Evolutionary conservation across 2,797 vertebrate genomes (phyloP).

Genomic region (Enteromius thamalakanensis): DNA sequence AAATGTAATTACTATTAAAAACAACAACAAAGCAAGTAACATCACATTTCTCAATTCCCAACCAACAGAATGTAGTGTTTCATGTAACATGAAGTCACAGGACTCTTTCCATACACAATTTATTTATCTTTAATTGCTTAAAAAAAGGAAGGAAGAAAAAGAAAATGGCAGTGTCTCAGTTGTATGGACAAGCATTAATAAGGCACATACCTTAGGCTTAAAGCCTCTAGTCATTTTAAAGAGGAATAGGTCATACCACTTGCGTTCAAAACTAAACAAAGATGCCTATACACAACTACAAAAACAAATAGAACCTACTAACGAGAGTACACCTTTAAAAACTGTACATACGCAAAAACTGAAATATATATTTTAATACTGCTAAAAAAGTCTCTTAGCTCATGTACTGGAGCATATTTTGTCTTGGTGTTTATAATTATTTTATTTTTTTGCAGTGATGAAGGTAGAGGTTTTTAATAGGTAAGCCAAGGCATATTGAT

Average conservation of each 20-base stretch:
- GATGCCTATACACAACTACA: constrained; percentile 64
- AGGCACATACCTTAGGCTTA: constrained; percentile 91
- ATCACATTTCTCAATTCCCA: constrained; percentile 39
- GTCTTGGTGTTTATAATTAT: constrained; percentile 56
- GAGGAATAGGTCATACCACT: constrained; percentile 73
- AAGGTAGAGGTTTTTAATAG: neutral
- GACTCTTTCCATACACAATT: constrained; percentile 71
- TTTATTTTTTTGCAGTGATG: constrained; percentile 60
- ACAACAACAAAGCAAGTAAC: constrained; percentile 76
- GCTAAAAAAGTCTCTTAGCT: constrained; percentile 69
- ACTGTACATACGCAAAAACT: constrained; percentile 69
- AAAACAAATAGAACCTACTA: constrained; percentile 73
- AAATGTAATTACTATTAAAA: constrained; percentile 81
- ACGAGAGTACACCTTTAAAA: constrained; percentile 70
- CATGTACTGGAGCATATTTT: constrained; percentile 61
- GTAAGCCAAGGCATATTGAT: constrained; percentile 4
- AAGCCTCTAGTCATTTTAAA: constrained; percentile 66
- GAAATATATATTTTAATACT: constrained; percentile 76
- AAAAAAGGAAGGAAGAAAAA: constrained; percentile 60
- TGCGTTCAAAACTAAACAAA: constrained; percentile 58
- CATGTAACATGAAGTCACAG: constrained; percentile 58
- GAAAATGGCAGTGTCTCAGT: constrained; percentile 84
- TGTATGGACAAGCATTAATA: constrained; percentile 84
- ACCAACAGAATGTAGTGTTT: constrained; percentile 54
- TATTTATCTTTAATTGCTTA: constrained; percentile 77